These are phyloP conservation scores for Dasypus novemcinctus DNA, from an alignment of 2,113 vertebrate genomes.

Conservation along the genomic window DNA sequence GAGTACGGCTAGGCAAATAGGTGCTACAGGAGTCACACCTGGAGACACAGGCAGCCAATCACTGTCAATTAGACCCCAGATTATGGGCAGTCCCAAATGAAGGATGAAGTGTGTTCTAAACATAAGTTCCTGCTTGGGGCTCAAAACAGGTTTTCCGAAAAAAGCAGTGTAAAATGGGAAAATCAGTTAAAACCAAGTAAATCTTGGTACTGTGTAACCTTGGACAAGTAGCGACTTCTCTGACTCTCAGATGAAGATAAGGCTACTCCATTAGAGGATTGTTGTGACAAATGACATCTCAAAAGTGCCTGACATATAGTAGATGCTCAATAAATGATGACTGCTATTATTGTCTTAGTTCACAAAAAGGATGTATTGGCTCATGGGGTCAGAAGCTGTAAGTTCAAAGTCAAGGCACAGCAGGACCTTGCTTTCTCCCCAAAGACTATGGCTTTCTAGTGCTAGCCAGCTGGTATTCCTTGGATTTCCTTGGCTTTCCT, in stretches of 20 bases:
- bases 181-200: not conserved
- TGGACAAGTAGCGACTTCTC: not conserved
- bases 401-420: too few relatives aligned
- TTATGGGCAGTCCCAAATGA: not conserved
- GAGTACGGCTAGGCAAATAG: not conserved
- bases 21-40: not conserved
- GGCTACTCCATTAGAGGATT: not conserved
- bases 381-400: too few relatives aligned
- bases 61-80: slow-evolving; percentile 35
- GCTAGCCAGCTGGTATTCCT: too few relatives aligned
- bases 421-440: too few relatives aligned
- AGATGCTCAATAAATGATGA: not conserved
- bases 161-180: not conserved
- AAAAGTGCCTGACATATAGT: not conserved
- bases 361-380: too few relatives aligned
- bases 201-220: not conserved
- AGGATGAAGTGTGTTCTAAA: not conserved
- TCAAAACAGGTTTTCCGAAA: not conserved
- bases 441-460: too few relatives aligned
- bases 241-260: not conserved
- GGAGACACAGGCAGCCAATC: slow-evolving; percentile 42
- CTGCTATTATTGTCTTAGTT: not conserved
- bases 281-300: not conserved
- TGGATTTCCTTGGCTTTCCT: too few relatives aligned
- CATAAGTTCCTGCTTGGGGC: not conserved